Conservation (phyloP, 2,113 vertebrate genomes). For the Zonotrichia leucophrys region DNA sequence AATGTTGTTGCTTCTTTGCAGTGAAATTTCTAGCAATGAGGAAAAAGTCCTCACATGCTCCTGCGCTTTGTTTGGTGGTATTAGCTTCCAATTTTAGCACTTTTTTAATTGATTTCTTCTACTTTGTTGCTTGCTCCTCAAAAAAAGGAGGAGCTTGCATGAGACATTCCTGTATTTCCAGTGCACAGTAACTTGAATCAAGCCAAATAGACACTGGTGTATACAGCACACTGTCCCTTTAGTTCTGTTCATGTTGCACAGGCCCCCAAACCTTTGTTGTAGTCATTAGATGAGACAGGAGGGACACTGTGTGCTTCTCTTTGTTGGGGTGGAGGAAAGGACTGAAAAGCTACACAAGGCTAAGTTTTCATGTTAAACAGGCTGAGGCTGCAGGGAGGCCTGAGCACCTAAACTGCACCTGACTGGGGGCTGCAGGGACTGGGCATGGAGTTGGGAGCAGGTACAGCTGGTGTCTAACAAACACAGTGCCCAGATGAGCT, state of each 20-base stretch:
- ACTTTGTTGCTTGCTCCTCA: background rate
- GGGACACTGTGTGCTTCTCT: background rate
- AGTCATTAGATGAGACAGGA: background rate
- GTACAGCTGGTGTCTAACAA: rapidly evolving
- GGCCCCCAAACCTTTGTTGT: background rate
- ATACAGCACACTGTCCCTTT: rapidly evolving
- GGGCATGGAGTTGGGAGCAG: rapidly evolving
- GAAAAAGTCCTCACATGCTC: rapidly evolving
- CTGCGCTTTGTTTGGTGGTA: background rate
- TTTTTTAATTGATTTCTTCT: background rate
- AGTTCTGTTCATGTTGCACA: rapidly evolving
- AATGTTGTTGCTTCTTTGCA: background rate
- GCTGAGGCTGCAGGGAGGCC: background rate
- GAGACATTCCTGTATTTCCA: background rate
- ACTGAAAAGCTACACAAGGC: background rate
- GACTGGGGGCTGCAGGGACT: background rate
- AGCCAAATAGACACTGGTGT: rapidly evolving
- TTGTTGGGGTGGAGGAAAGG: background rate
- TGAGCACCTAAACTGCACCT: rapidly evolving
- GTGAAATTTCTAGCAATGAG: background rate
- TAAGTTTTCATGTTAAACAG: too few species aligned
- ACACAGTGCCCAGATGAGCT: rapidly evolving
- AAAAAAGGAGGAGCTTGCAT: background rate
- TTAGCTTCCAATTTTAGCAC: rapidly evolving
- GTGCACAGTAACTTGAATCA: background rate